A percentile compares a stretch with the other conserved stretches of the same genome.
These are phyloP conservation scores for Pelecanoides urinatrix DNA, from an alignment of 2,113 vertebrate genomes.

Conservation along the genomic window DNA sequence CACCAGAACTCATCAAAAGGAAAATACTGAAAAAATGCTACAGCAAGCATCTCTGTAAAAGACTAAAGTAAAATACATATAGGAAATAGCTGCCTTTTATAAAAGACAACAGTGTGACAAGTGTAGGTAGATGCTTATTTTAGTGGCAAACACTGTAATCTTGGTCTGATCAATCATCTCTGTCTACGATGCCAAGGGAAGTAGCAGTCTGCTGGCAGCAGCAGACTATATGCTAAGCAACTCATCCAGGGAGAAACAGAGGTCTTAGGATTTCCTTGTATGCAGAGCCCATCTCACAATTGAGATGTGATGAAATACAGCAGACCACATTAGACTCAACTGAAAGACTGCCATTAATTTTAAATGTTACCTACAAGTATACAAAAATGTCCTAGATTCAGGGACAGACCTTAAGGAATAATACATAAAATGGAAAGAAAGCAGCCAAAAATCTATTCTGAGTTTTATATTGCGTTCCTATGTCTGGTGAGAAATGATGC, in stretches of 20 bases:
- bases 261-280: neutral
- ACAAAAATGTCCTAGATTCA: conserved; percentile 35
- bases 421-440: conserved; percentile 24
- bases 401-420: conserved; percentile 30
- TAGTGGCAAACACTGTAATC: conserved; percentile 5
- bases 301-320: neutral
- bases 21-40: neutral
- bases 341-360: conserved; percentile 30
- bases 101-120: neutral
- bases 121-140: neutral
- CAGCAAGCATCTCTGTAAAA: neutral
- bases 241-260: neutral
- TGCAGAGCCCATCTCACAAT: neutral
- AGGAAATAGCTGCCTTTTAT: neutral
- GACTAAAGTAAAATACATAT: neutral
- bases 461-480: neutral
- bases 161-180: conserved; percentile 7
- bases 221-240: neutral
- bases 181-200: neutral
- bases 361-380: conserved; percentile 11
- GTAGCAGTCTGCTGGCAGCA: neutral
- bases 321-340: conserved; percentile 5
- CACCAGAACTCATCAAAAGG: neutral
- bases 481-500: neutral
- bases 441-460: conserved; percentile 2